Evolutionary conservation across 2,797 vertebrate species (phyloP).

Genomic region (Echeneis naucrates): DNA sequence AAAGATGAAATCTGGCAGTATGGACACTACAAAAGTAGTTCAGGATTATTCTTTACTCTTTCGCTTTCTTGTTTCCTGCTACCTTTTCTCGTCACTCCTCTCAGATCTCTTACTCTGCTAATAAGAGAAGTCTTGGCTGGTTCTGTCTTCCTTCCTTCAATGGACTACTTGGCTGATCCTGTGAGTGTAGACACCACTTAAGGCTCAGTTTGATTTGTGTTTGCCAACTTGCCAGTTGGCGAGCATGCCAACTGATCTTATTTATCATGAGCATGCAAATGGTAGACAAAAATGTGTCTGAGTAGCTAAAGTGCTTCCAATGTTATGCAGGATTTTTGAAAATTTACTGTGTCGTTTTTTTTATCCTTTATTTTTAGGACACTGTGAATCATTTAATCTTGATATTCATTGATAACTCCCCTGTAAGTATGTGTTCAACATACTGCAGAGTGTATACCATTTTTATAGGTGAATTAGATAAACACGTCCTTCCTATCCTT

Average conservation of each 20-base stretch:
- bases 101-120: slow-evolving; percentile 93
- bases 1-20: slow-evolving; percentile 9
- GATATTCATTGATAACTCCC: slow-evolving; percentile 94
- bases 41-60: slow-evolving; percentile 33
- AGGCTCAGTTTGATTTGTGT: slow-evolving; percentile 22
- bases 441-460: neutral
- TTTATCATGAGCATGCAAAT: slow-evolving; percentile 16
- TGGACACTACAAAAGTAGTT: slow-evolving; percentile 6
- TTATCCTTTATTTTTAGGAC: slow-evolving; percentile 84
- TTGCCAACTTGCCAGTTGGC: too few relatives aligned
- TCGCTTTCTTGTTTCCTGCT: slow-evolving; percentile 58
- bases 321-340: neutral
- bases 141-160: slow-evolving; percentile 96
- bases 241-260: neutral
- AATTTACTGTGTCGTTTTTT: slow-evolving; percentile 24
- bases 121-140: slow-evolving; percentile 96
- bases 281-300: neutral
- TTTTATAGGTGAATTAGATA: neutral
- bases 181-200: slow-evolving; percentile 84
- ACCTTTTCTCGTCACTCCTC: slow-evolving; percentile 48
- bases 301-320: neutral
- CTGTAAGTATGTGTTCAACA: slow-evolving; percentile 86
- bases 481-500: neutral
- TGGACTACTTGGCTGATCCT: slow-evolving; percentile 98
- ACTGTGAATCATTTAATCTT: slow-evolving; percentile 95